These are phyloP conservation scores for Halocaridina rubra DNA, from an alignment of 2,888 invertebrate species.

Conservation along the genomic window DNA sequence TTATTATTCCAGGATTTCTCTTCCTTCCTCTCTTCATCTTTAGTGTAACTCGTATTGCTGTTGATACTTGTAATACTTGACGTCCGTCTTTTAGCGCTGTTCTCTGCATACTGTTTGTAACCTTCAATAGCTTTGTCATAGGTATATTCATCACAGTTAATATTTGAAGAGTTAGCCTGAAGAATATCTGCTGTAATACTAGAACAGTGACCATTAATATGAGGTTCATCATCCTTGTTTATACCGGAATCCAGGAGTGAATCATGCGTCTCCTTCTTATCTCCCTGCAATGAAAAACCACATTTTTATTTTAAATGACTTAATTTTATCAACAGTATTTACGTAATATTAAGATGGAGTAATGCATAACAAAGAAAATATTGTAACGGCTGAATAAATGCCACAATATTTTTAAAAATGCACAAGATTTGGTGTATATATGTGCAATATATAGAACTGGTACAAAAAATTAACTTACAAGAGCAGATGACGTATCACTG, in stretches of 20 bases:
- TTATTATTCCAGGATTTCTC: slow-evolving; percentile 12
- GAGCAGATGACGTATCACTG: slow-evolving; percentile 62
- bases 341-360: too few relatives aligned
- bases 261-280: slow-evolving; percentile 62
- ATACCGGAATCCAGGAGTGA: slow-evolving; percentile 57
- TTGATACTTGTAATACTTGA: slow-evolving; percentile 55
- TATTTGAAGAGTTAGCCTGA: slow-evolving; percentile 12
- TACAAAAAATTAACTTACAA: too few relatives aligned
- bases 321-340: too few relatives aligned
- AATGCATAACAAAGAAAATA: too few relatives aligned
- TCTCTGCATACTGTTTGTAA: slow-evolving; percentile 76
- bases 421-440: too few relatives aligned
- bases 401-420: too few relatives aligned
- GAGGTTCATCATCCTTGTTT: slow-evolving; percentile 37
- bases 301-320: too few relatives aligned
- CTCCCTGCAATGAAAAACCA: slow-evolving; percentile 52
- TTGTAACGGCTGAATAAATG: too few relatives aligned
- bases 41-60: slow-evolving; percentile 39
- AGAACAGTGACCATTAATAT: slow-evolving; percentile 51
- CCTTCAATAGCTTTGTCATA: slow-evolving; percentile 89
- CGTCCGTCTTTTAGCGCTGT: slow-evolving; percentile 73
- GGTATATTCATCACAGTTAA: slow-evolving; percentile 75
- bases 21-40: slow-evolving; percentile 39
- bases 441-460: too few relatives aligned
- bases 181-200: slow-evolving; percentile 16